Evolutionary conservation across 1,140 invertebrate species (phyloP).

Genomic region (Listronotus bonariensis): DNA sequence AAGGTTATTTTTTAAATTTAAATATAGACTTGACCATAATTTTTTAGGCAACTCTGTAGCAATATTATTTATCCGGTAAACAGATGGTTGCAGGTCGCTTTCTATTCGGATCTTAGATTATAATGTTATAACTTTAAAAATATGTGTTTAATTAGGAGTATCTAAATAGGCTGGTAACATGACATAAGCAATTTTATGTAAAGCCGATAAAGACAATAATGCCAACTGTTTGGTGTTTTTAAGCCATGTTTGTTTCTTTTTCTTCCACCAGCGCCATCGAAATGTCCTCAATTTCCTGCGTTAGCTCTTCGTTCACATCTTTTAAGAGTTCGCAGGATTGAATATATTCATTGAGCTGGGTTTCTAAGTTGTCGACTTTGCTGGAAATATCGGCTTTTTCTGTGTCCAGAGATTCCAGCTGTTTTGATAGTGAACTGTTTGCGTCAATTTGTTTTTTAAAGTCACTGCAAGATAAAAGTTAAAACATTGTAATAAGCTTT

Average conservation of each 20-base stretch:
- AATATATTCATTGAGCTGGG: constrained; percentile 48
- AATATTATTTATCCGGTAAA: too few species aligned
- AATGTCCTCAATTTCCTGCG: constrained; percentile 45
- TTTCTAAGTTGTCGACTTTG: constrained; percentile 50
- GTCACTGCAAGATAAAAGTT: constrained; percentile 25
- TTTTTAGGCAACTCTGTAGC: too few species aligned
- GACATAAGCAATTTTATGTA: constrained; percentile 39
- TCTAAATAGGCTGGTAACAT: constrained; percentile 39
- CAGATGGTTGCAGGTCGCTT: too few species aligned
- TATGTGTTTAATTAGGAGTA: neutral
- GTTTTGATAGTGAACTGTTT: constrained; percentile 31
- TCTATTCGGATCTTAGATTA: too few species aligned
- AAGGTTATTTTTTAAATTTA: too few species aligned
- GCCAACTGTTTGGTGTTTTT: constrained; percentile 42
- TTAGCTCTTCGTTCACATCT: constrained; percentile 48
- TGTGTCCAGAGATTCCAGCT: constrained; percentile 17
- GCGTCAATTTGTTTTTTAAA: constrained; percentile 31
- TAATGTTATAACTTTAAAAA: constrained; percentile 1
- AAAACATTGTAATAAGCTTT: too few species aligned
- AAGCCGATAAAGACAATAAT: constrained; percentile 39
- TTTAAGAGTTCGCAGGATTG: constrained; percentile 46
- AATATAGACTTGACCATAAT: too few species aligned
- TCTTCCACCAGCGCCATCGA: constrained; percentile 51
- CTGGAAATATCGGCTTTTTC: constrained; percentile 42
- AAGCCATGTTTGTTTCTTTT: constrained; percentile 45